Evolutionary conservation across 2,113 vertebrate genomes (phyloP).

Genomic region (Myotis lucifugus): DNA sequence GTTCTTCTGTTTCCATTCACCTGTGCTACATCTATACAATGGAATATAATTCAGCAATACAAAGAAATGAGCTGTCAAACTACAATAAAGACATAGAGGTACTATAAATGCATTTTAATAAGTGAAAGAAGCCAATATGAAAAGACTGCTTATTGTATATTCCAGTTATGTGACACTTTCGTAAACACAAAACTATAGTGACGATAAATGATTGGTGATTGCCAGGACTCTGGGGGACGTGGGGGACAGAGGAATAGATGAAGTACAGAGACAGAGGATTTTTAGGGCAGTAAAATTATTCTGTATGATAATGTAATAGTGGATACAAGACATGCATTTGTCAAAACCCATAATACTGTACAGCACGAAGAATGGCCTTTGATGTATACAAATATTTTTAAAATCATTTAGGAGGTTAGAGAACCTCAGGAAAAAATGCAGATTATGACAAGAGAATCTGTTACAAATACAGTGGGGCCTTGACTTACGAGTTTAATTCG

Average conservation of each 20-base stretch:
- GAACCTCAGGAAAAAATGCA: constrained; percentile 5
- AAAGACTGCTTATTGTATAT: constrained; percentile 13
- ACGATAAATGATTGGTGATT: not conserved
- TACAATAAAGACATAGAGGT: constrained; percentile 40
- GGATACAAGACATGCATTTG: not conserved
- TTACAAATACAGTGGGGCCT: not conserved
- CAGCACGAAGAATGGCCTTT: not conserved
- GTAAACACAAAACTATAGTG: not conserved
- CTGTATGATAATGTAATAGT: not conserved
- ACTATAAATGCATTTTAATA: constrained; percentile 24
- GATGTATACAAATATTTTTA: not conserved
- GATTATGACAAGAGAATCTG: not conserved
- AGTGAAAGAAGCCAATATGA: constrained; percentile 19
- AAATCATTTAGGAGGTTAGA: not conserved
- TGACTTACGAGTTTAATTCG: too few relatives aligned
- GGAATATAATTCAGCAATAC: constrained; percentile 36
- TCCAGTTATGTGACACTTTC: constrained; percentile 29
- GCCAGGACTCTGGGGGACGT: not conserved
- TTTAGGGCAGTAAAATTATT: constrained; percentile 33
- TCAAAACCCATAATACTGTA: constrained; percentile 6
- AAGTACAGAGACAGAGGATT: not conserved
- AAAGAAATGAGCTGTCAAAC: not conserved
- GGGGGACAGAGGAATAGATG: not conserved
- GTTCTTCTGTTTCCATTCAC: not conserved
- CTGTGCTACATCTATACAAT: not conserved